These are phyloP conservation scores for Leucoraja ocellata DNA, from an alignment of 2,797 vertebrate genomes.

Conservation along the genomic window DNA sequence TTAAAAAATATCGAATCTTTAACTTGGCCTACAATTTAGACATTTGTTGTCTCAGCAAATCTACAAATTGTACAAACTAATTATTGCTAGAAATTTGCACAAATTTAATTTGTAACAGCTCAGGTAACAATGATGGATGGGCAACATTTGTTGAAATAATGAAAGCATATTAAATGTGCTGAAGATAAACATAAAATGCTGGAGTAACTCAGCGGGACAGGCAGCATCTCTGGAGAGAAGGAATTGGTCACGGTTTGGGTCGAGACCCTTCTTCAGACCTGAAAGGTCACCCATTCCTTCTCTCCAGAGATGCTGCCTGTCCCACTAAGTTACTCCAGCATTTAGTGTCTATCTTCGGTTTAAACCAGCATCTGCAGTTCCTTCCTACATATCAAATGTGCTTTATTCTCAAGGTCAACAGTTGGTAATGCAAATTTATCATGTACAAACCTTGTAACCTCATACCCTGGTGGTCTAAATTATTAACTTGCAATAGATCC, in stretches of 20 bases:
- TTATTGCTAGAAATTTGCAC: not conserved
- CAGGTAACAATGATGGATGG: not conserved
- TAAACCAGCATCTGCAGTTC: too few species aligned
- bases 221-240: too few species aligned
- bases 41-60: not conserved
- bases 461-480: not conserved
- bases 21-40: not conserved
- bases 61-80: not conserved
- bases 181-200: too few species aligned
- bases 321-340: too few species aligned
- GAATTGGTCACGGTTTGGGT: too few species aligned
- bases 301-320: too few species aligned
- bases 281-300: too few species aligned
- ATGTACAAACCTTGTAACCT: not conserved
- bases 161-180: not conserved
- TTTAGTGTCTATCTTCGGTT: too few species aligned
- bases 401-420: slow-evolving; percentile 5
- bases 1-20: not conserved
- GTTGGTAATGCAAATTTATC: not conserved
- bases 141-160: not conserved
- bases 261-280: too few species aligned
- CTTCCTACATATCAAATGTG: not conserved
- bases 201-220: too few species aligned
- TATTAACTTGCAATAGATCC: not conserved
- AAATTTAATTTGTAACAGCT: not conserved